A percentile compares a stretch with the other conserved stretches of the same genome.
phyloP scores from a whole-genome alignment of 2,888 invertebrate genomes.

The Allophyes oxyacanthae region DNA sequence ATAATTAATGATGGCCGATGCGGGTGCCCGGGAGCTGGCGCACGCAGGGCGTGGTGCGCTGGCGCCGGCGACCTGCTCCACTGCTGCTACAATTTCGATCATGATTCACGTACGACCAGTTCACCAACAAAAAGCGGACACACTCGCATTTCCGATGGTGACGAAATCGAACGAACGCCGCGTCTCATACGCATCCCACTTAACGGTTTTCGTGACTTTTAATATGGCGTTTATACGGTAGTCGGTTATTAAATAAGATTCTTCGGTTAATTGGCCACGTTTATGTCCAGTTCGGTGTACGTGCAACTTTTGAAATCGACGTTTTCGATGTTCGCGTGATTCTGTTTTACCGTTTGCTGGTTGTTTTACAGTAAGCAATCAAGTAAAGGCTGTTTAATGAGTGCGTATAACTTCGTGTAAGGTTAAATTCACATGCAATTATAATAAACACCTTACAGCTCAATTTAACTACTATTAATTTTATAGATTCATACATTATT shows the following conservation, averaged over 20 bases:
- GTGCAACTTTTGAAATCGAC: conserved; percentile 72
- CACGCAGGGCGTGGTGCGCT: conserved; percentile 78
- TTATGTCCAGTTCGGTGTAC: conserved; percentile 71
- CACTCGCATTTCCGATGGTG: conserved; percentile 77
- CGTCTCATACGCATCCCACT: conserved; percentile 78
- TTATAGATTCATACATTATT: conserved; percentile 7
- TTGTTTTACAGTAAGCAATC: conserved; percentile 67
- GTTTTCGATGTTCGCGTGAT: conserved; percentile 69
- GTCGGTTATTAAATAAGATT: conserved; percentile 84
- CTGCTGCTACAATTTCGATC: conserved; percentile 67
- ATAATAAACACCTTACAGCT: conserved; percentile 42
- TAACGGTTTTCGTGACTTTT: conserved; percentile 82
- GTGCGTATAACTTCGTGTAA: conserved; percentile 54
- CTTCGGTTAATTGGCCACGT: conserved; percentile 79
- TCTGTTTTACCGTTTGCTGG: conserved; percentile 68
- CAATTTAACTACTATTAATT: conserved; percentile 35
- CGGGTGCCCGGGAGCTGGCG: conserved; percentile 69
- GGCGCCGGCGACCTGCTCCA: conserved; percentile 80
- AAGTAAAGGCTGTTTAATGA: conserved; percentile 66
- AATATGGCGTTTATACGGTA: conserved; percentile 83
- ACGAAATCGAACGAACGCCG: conserved; percentile 74
- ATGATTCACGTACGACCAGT: conserved; percentile 76
- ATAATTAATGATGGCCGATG: conserved; percentile 78
- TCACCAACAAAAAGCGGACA: conserved; percentile 74
- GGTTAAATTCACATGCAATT: conserved; percentile 46